Percentiles rank a stretch among this genome's conserved stretches.
Conservation (phyloP, 2,888 invertebrate species). For the Dicroscelio sp. region DNA sequence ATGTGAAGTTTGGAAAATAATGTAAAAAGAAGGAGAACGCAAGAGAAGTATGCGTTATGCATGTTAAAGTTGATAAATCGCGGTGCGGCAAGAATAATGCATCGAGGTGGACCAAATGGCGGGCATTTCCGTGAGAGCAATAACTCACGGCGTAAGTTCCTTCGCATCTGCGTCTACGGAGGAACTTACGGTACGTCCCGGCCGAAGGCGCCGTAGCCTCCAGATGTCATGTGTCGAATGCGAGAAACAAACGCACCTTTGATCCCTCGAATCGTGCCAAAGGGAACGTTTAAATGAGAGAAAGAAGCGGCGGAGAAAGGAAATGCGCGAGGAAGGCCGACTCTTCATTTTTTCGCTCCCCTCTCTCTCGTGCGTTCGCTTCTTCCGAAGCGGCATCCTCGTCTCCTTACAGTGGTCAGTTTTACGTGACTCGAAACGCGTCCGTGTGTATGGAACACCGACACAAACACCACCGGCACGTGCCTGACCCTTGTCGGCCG, state of each 20-base stretch:
- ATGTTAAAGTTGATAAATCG: constrained; percentile 67
- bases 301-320: constrained; percentile 67
- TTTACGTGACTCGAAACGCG: constrained; percentile 68
- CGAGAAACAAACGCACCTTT: constrained; percentile 78
- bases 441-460: constrained; percentile 53
- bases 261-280: constrained; percentile 74
- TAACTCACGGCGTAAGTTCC: constrained; percentile 68
- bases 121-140: constrained; percentile 55
- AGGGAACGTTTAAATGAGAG: constrained; percentile 69
- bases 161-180: constrained; percentile 66
- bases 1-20: no score
- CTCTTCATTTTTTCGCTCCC: constrained; percentile 7
- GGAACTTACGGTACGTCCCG: no score
- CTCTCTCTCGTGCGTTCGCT: neutral
- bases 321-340: constrained; percentile 53
- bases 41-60: constrained; percentile 27
- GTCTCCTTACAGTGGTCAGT: constrained; percentile 71
- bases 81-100: constrained; percentile 46
- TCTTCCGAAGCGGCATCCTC: neutral
- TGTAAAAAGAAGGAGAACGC: neutral
- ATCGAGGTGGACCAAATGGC: constrained; percentile 62
- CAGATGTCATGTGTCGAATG: constrained; percentile 81
- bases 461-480: constrained; percentile 67
- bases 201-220: constrained; percentile 71
- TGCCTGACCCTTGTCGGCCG: constrained; percentile 76